Conservation (phyloP, 30 jellyfish, hydroid and myxozoan species). For the Aurelia aurita complex sp. Pacific region DNA sequence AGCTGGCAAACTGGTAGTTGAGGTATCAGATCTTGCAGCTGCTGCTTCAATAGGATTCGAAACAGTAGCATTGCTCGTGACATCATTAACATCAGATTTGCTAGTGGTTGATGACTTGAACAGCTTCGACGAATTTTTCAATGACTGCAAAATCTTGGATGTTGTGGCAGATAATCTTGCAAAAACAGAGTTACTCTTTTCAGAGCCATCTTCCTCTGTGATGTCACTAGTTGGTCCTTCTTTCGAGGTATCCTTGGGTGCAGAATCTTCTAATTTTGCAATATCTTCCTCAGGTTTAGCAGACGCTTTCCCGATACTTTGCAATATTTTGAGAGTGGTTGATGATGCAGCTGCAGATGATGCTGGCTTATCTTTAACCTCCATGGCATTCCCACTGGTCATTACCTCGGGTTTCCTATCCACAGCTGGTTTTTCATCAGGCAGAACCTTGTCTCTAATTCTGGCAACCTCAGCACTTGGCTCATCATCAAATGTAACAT, state of each 20-base stretch:
- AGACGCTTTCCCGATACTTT: conserved; percentile 5
- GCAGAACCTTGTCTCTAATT: too few relatives aligned
- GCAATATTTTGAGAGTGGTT: neutral
- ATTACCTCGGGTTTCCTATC: too few relatives aligned
- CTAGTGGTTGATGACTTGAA: neutral
- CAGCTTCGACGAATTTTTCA: conserved; percentile 3
- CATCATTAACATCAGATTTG: neutral
- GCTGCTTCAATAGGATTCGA: neutral
- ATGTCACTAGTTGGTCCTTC: neutral
- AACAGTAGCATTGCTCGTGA: neutral
- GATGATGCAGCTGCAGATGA: neutral
- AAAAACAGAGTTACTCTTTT: conserved; percentile 17
- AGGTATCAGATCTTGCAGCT: conserved; percentile 7
- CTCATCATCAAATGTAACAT: neutral
- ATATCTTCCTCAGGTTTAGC: neutral
- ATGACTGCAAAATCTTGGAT: conserved; percentile 19
- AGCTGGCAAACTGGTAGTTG: neutral
- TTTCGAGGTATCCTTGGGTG: neutral
- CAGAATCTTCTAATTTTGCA: neutral
- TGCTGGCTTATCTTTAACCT: neutral
- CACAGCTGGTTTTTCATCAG: neutral
- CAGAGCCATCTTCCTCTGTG: neutral
- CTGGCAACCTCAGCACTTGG: neutral
- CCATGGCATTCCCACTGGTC: too few relatives aligned
- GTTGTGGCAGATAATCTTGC: conserved; percentile 38